phyloP scores from a whole-genome alignment of 2,113 vertebrate species.

The Mus musculus region GRCm39 chr8:106235501-106236000 shows the following conservation, averaged over 20 bases:
- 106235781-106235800: conserved; percentile 28
- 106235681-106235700: neutral
- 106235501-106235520: accelerated
- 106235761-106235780: conserved; percentile 74
- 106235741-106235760: conserved; percentile 65
- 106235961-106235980: conserved; percentile 42
- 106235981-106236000: conserved; percentile 57
- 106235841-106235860: conserved; percentile 68
- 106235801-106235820: conserved; percentile 58
- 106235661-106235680: conserved; percentile 30
- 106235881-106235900: conserved; percentile 58
- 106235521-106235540: too few relatives aligned
- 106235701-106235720: conserved; percentile 30
- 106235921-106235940: conserved; percentile 55
- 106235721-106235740: conserved; percentile 61
- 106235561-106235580: neutral
- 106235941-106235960: conserved; percentile 43
- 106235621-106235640: neutral
- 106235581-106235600: neutral
- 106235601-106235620: neutral
- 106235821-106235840: conserved; percentile 71
- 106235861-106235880: conserved; percentile 75
- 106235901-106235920: conserved; percentile 57
- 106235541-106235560: conserved; percentile 22
- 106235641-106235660: conserved; percentile 19